Conservation (phyloP, 1,140 invertebrate species). For the Bombus superbus region DNA sequence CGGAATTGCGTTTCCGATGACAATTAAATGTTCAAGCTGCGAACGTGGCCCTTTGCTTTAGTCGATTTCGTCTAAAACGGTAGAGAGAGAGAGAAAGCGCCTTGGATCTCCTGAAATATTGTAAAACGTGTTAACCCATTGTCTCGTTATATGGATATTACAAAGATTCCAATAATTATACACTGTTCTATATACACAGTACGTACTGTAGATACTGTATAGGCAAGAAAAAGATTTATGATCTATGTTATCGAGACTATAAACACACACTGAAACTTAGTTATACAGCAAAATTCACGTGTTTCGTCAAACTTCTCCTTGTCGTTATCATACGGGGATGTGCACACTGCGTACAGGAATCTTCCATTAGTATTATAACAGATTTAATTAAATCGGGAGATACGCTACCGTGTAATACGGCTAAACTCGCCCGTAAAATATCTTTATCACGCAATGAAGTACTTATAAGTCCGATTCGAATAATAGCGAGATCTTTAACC, state of each 20-base stretch:
- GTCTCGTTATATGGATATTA: neutral
- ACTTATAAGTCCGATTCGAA: neutral
- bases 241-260: neutral
- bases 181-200: neutral
- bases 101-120: too few relatives aligned
- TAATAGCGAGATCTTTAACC: neutral
- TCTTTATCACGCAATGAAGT: neutral
- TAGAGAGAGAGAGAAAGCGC: neutral
- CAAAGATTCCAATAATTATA: neutral
- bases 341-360: neutral
- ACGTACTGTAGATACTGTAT: neutral
- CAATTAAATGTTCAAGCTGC: constrained; percentile 41
- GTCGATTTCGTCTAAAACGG: neutral
- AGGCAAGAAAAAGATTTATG: neutral
- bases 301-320: neutral
- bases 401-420: neutral
- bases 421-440: neutral
- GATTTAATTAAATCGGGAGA: neutral
- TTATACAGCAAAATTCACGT: neutral
- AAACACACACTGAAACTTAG: neutral
- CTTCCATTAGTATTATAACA: neutral
- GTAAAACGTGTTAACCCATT: neutral
- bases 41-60: constrained; percentile 9
- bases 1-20: constrained; percentile 45
- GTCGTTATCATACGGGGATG: neutral